Evolutionary conservation across 2,113 vertebrate species (phyloP).

Genomic region (Pimephales promelas): DNA sequence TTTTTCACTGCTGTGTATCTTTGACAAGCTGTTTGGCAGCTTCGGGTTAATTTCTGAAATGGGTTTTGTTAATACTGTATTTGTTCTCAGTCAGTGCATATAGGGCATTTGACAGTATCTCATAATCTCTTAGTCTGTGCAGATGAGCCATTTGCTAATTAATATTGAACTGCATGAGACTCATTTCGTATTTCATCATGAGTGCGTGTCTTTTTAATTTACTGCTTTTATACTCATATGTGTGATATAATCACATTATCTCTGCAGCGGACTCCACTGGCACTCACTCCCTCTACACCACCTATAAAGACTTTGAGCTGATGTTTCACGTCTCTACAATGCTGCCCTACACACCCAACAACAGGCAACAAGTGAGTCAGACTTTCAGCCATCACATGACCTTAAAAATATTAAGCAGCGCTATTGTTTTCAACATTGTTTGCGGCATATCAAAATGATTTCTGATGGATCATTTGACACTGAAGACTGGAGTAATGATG

Average conservation of each 20-base stretch:
- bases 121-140: constrained; percentile 2
- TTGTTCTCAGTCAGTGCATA: constrained; percentile 12
- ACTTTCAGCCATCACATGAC: not conserved
- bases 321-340: constrained; percentile 91
- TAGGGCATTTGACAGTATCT: not conserved
- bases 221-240: constrained; percentile 6
- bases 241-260: not conserved
- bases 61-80: constrained; percentile 7
- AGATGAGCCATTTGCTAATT: constrained; percentile 37
- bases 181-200: not conserved
- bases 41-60: constrained; percentile 32
- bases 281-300: constrained; percentile 87
- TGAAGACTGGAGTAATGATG: no score
- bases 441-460: not conserved
- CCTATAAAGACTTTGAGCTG: constrained; percentile 86
- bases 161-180: not conserved
- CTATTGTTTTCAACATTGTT: not conserved
- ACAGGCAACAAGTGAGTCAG: constrained; percentile 82
- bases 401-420: not conserved
- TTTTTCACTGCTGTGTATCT: not conserved
- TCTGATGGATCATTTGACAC: not conserved
- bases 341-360: constrained; percentile 85
- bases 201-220: constrained; percentile 3
- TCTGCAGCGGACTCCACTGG: constrained; percentile 84
- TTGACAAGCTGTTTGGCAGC: not conserved